Evolutionary conservation across 1,140 invertebrate genomes (phyloP).

Genomic region (Polypedilum pembai): DNA sequence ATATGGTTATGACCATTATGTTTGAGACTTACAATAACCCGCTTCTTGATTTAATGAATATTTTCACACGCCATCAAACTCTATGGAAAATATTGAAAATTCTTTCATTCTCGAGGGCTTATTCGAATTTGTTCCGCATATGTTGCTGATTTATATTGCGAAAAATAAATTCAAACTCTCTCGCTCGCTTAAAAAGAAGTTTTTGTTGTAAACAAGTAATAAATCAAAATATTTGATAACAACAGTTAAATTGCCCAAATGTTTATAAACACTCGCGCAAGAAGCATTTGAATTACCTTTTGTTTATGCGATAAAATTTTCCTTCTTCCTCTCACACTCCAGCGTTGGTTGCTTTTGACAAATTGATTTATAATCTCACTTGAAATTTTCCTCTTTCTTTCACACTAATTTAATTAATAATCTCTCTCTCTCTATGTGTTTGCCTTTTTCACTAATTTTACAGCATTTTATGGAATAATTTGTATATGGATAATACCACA

Average conservation of each 20-base stretch:
- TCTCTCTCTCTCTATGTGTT: neutral
- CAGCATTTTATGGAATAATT: constrained; percentile 2
- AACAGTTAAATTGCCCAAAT: neutral
- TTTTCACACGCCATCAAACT: neutral
- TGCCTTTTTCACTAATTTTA: neutral
- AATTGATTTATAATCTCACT: too few species aligned
- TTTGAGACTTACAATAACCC: neutral
- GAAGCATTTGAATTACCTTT: neutral
- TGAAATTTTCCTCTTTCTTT: neutral
- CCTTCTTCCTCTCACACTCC: too few species aligned
- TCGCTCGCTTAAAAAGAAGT: too few species aligned
- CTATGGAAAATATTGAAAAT: too few species aligned
- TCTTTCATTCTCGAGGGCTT: too few species aligned
- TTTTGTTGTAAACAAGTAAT: neutral
- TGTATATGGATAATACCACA: constrained; percentile 36
- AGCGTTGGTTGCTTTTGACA: too few species aligned
- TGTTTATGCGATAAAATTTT: neutral
- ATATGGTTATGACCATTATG: neutral
- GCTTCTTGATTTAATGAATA: constrained; percentile 25
- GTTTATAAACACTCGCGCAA: neutral
- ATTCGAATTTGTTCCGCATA: too few species aligned
- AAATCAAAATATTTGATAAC: constrained; percentile 3
- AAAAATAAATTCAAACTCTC: too few species aligned
- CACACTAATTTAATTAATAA: neutral
- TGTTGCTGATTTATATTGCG: too few species aligned